phyloP scores from a whole-genome alignment of 2,797 vertebrate species.

The Betta splendens region DNA sequence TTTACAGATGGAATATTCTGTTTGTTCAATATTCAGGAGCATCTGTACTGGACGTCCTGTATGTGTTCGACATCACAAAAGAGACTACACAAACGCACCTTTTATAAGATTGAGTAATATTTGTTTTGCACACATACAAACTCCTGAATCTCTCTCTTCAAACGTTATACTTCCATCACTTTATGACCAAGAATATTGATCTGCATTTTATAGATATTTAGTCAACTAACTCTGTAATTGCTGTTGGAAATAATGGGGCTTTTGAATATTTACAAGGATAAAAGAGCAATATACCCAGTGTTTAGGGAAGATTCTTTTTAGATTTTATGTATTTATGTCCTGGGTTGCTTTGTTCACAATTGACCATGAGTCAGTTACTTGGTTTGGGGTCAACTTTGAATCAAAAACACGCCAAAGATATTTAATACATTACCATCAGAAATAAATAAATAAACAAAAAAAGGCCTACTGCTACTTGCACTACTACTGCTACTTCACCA shows the following conservation, averaged over 20 bases:
- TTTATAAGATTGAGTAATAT: too few species aligned
- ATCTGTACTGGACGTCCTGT: constrained; percentile 1
- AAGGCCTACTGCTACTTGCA: too few species aligned
- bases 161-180: constrained; percentile 31
- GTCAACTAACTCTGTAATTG: neutral
- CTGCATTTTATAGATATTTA: constrained; percentile 5
- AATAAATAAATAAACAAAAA: neutral
- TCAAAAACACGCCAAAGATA: neutral
- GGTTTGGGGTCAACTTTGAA: too few species aligned
- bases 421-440: neutral
- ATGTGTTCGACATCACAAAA: constrained; percentile 3
- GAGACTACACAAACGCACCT: constrained; percentile 4
- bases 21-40: neutral
- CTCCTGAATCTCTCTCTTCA: too few species aligned
- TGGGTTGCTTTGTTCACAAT: neutral
- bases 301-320: neutral
- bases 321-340: neutral
- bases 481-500: neutral
- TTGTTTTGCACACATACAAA: constrained; percentile 38
- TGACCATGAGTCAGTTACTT: neutral
- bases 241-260: neutral
- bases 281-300: neutral
- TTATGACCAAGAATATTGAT: constrained; percentile 33
- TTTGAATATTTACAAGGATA: too few species aligned
- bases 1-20: constrained; percentile 31